Evolutionary conservation across 2,797 vertebrate species (phyloP).

Genomic region (Discoglossus pictus): DNA sequence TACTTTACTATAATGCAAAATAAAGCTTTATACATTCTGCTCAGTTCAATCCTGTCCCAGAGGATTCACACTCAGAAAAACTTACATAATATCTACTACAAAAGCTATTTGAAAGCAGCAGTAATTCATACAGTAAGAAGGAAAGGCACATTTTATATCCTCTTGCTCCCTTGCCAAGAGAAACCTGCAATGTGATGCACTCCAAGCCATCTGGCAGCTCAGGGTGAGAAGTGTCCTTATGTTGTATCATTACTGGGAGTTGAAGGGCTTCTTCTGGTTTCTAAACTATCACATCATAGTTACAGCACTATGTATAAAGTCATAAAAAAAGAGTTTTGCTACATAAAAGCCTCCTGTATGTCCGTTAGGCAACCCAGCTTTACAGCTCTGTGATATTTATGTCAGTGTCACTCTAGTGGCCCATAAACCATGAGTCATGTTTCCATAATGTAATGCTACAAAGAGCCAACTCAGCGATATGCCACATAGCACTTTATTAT

Average conservation of each 20-base stretch:
- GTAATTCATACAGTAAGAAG: background rate
- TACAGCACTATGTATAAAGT: constrained; percentile 5
- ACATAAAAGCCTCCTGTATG: constrained; percentile 28
- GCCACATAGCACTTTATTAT: too few species aligned
- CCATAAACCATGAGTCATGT: constrained; percentile 33
- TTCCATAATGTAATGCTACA: constrained; percentile 20
- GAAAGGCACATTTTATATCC: constrained; percentile 11
- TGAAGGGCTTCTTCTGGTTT: constrained; percentile 20
- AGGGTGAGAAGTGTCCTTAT: constrained; percentile 18
- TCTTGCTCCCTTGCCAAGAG: constrained; percentile 1
- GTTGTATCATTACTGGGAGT: constrained; percentile 17
- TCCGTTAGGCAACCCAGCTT: constrained; percentile 37
- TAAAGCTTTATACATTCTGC: background rate
- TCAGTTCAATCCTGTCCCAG: background rate
- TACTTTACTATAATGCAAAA: background rate
- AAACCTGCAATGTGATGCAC: constrained; percentile 25
- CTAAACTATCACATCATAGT: constrained; percentile 1
- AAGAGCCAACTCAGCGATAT: background rate
- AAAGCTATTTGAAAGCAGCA: background rate
- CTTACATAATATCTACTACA: background rate
- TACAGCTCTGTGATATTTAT: constrained; percentile 36
- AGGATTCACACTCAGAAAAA: background rate
- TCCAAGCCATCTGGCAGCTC: constrained; percentile 20
- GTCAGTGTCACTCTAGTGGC: constrained; percentile 29
- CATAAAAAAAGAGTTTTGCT: constrained; percentile 11